Base-by-base conservation (phyloP, 1,140 invertebrate species). In the Pseudomyrmex concolor region DNA sequence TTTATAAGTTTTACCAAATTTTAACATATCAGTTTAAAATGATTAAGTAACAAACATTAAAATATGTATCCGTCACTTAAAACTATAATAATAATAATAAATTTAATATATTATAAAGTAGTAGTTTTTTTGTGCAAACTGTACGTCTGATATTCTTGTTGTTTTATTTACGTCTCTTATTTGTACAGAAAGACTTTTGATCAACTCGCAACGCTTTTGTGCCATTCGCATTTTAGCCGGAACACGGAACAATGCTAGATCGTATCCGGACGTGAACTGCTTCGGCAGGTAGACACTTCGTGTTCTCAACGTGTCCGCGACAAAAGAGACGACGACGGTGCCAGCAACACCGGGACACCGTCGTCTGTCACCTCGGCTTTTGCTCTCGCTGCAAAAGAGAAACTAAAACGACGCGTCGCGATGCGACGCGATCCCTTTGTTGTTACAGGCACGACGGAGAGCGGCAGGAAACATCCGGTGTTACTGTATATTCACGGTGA, bases 401-500 rank as follows among this genome's bases (percentile, higher is more conserved):
- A 72, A 73, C 78, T 76, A 50, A 77, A 83, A 22, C 59, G 57
- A 63, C 71, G 50, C 70, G 57, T 59, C 22, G 57, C 84, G 59
- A 85, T 62, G 85, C 51, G 22, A 83, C 84, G 57, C 70, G 62
- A 78, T 68, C 43, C 54, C 50, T 17, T 76, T 84, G 86, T 59
- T 87, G 74, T 92, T 89, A 50, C 89, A 92, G 91, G 93, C 86
- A 83, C 91, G 94, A 91, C 94, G 88, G 95, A 95, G 66, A 94
- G 93, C 66, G 91, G 93, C 43, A 95, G 95, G 55, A 96, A 96
- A 90, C 95, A 97, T 93, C 97, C 98, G 19, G 98, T 99, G 5
- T 95, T 99, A 84, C 96, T 99, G 25, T 99, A 98, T 95, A 97
- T 99, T 84, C 98, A 99, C 92, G 98, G 98, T 0, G 98, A 99